These are phyloP conservation scores for Platysteira castanea DNA, from an alignment of 2,113 vertebrate species.

Conservation along the genomic window DNA sequence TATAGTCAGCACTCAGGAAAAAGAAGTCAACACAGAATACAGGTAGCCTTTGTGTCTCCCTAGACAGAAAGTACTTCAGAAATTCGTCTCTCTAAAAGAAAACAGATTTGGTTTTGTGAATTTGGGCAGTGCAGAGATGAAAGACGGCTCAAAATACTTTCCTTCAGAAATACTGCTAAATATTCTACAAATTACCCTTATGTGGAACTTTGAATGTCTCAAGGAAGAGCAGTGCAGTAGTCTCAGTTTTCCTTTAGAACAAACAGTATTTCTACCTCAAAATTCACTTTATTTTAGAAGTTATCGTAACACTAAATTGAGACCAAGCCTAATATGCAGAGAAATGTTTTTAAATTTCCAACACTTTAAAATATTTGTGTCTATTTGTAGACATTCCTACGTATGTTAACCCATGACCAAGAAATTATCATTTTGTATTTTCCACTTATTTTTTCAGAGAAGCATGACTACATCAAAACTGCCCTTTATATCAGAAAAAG, in stretches of 20 bases:
- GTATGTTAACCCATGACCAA: neutral
- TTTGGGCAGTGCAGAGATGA: neutral
- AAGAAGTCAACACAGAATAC: neutral
- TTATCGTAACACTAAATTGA: neutral
- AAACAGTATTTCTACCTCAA: neutral
- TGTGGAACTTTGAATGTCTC: neutral
- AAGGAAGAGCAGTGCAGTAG: neutral
- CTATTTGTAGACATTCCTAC: neutral
- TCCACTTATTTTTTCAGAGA: neutral
- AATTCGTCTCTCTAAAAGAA: neutral
- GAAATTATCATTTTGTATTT: neutral
- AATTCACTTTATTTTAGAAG: neutral
- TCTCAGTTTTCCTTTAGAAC: neutral
- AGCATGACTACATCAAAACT: neutral
- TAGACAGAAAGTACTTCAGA: neutral
- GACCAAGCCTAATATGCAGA: neutral
- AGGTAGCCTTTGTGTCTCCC: neutral
- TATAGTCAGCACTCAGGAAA: neutral
- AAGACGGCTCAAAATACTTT: neutral
- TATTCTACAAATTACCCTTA: neutral
- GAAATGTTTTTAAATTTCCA: neutral
- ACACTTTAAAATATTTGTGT: neutral
- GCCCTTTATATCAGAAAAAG: slow-evolving; percentile 69
- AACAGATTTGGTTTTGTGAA: neutral
- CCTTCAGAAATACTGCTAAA: neutral